Percentiles rank a stretch among this genome's conserved stretches.
Conservation (phyloP, 2,797 vertebrate species). For the Adrianichthys oophorus region DNA sequence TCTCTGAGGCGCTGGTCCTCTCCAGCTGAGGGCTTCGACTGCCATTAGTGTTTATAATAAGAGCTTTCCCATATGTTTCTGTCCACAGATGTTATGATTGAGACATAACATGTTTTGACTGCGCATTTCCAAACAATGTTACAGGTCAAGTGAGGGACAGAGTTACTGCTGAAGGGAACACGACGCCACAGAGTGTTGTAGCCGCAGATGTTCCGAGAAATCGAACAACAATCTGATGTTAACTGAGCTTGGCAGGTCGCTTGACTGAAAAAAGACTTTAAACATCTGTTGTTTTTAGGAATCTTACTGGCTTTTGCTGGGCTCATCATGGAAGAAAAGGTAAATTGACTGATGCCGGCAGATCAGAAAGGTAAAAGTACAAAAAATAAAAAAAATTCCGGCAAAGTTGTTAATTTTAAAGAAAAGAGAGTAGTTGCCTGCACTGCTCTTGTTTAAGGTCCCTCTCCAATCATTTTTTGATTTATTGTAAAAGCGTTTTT, state of each 20-base stretch:
- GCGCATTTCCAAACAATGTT: constrained; percentile 62
- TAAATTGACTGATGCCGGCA: background rate
- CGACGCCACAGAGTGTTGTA: constrained; percentile 10
- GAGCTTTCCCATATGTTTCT: constrained; percentile 75
- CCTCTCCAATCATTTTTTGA: no score
- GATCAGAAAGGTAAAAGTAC: constrained; percentile 1
- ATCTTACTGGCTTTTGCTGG: background rate
- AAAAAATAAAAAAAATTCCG: no score
- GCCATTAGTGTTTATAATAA: constrained; percentile 62
- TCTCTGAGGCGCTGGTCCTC: constrained; percentile 57
- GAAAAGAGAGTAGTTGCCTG: no score
- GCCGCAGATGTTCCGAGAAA: constrained; percentile 46
- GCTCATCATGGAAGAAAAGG: background rate
- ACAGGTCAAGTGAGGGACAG: constrained; percentile 63
- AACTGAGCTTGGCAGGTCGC: constrained; percentile 37
- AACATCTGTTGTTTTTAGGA: background rate
- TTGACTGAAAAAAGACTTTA: constrained; percentile 2
- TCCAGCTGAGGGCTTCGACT: constrained; percentile 58
- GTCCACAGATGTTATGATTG: constrained; percentile 72
- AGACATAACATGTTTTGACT: constrained; percentile 75
- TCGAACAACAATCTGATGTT: constrained; percentile 43
- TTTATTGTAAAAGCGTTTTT: no score
- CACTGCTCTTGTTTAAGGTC: no score
- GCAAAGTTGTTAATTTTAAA: no score
- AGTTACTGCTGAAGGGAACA: constrained; percentile 36